Conservation (phyloP, 2,888 invertebrate species). For the Hypercompe scribonia region DNA sequence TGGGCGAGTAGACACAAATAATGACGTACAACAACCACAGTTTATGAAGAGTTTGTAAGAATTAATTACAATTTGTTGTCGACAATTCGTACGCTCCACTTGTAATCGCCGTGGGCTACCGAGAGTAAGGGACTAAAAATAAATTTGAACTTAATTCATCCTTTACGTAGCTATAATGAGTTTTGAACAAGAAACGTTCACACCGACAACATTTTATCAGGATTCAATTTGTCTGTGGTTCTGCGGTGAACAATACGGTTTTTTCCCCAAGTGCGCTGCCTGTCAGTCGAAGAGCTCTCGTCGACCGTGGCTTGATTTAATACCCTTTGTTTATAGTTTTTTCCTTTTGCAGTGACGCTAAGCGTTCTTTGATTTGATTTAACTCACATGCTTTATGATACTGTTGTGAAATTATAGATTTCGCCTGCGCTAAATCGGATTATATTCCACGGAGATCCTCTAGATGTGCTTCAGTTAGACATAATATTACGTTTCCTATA, state of each 20-base stretch:
- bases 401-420: constrained; percentile 4
- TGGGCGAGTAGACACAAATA: not conserved
- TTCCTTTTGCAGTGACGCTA: constrained; percentile 7
- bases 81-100: not conserved
- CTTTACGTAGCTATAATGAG: constrained; percentile 15
- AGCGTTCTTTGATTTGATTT: constrained; percentile 9
- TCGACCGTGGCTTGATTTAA: constrained; percentile 37
- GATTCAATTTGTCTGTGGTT: constrained; percentile 37
- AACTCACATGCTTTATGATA: constrained; percentile 1
- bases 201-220: constrained; percentile 28
- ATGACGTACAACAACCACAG: not conserved
- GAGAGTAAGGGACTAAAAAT: not conserved
- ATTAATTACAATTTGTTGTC: not conserved
- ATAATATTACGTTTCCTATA: not conserved
- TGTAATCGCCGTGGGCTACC: not conserved
- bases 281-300: constrained; percentile 21
- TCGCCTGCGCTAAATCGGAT: constrained; percentile 1
- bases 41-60: not conserved
- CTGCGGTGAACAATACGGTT: constrained; percentile 15
- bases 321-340: constrained; percentile 26
- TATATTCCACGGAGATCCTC: not conserved
- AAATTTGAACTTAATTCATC: not conserved
- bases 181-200: constrained; percentile 31
- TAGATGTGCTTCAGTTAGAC: not conserved
- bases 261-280: constrained; percentile 18